Conservation (phyloP, 2,888 invertebrate genomes). For the Nematopogon swammerdamellus region DNA sequence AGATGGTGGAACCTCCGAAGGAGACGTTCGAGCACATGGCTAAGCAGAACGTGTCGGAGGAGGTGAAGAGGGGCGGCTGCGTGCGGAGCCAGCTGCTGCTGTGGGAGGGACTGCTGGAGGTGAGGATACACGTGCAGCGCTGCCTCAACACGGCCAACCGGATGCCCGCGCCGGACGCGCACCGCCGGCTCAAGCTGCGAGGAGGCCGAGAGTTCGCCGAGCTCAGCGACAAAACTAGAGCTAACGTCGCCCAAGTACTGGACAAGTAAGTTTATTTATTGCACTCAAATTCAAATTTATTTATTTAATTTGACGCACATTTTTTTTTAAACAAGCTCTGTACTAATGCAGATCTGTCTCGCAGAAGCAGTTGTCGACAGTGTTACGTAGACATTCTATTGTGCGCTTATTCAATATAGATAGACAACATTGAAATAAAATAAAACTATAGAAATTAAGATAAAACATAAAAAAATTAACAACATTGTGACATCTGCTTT, state of each 20-base stretch:
- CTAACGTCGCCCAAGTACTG: constrained; percentile 56
- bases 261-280: constrained; percentile 59
- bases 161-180: constrained; percentile 65
- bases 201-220: constrained; percentile 49
- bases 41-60: constrained; percentile 48
- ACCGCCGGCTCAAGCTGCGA: constrained; percentile 33
- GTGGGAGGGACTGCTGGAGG: constrained; percentile 85
- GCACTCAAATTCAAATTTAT: background rate
- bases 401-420: too few species aligned
- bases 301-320: constrained; percentile 2
- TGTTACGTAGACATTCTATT: too few species aligned
- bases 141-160: constrained; percentile 72
- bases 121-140: constrained; percentile 85
- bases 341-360: too few species aligned
- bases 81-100: constrained; percentile 68
- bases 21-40: constrained; percentile 58
- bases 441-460: too few species aligned
- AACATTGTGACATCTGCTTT: too few species aligned
- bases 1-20: constrained; percentile 41
- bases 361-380: too few species aligned
- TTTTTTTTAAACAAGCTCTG: too few species aligned
- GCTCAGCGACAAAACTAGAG: constrained; percentile 46
- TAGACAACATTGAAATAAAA: too few species aligned
- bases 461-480: too few species aligned
- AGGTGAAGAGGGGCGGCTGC: constrained; percentile 63